Percentiles rank a stretch among this genome's conserved stretches.
These are phyloP conservation scores for Muscidifurax raptorellus DNA, from an alignment of 1,140 invertebrate genomes.

Conservation along the genomic window DNA sequence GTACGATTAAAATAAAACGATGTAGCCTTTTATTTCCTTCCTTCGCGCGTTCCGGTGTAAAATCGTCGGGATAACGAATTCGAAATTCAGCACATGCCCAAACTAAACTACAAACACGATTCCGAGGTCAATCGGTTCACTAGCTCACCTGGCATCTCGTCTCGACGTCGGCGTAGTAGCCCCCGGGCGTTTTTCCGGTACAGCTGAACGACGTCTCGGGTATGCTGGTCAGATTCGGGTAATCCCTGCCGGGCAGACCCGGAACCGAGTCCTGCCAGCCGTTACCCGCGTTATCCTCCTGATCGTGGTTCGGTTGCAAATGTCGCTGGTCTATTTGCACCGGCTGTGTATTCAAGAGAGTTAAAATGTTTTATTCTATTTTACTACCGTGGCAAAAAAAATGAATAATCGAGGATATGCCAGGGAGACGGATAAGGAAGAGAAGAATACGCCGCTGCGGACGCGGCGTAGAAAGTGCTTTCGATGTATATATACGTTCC, in stretches of 20 bases:
- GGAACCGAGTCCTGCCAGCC: slow-evolving; percentile 72
- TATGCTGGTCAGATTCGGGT: slow-evolving; percentile 75
- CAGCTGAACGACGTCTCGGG: slow-evolving; percentile 79
- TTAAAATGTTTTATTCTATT: not conserved
- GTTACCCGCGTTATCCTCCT: not conserved
- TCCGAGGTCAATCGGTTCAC: not conserved
- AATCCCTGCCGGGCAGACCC: slow-evolving; percentile 76
- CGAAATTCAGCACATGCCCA: no score
- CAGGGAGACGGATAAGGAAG: not conserved
- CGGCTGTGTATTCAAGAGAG: slow-evolving; percentile 15
- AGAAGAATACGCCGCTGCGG: slow-evolving; percentile 6
- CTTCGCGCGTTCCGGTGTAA: no score
- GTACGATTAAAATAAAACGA: no score
- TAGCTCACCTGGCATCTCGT: slow-evolving; percentile 73
- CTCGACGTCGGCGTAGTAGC: slow-evolving; percentile 80
- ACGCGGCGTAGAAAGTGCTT: slow-evolving; percentile 64
- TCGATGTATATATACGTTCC: slow-evolving; percentile 63
- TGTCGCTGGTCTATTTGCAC: slow-evolving; percentile 30
- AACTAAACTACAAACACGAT: not conserved
- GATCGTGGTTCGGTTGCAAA: not conserved
- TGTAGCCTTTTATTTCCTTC: no score
- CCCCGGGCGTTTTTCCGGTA: slow-evolving; percentile 77
- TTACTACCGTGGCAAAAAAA: no score
- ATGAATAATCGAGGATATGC: no score
- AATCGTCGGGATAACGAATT: no score